Percentiles rank a stretch among this genome's conserved stretches.
Conservation (phyloP, 2,888 invertebrate genomes). For the Amiota minor region DNA sequence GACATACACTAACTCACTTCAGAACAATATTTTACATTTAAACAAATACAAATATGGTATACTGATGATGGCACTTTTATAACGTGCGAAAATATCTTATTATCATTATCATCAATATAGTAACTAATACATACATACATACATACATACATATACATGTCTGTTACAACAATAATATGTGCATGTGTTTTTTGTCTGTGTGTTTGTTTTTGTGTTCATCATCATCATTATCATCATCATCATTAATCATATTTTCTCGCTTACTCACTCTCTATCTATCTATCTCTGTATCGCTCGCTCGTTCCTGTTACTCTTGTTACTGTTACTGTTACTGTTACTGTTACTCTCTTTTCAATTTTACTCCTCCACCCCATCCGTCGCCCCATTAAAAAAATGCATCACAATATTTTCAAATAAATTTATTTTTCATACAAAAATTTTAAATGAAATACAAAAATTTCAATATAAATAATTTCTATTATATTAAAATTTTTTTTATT, state of each 20-base stretch:
- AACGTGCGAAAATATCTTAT: constrained; percentile 13
- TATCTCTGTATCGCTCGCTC: constrained; percentile 6
- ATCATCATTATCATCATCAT: too few species aligned
- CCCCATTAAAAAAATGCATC: constrained; percentile 2
- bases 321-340: too few species aligned
- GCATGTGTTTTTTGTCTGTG: constrained; percentile 19
- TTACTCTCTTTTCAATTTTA: too few species aligned
- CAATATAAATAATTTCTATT: background rate
- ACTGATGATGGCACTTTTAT: background rate
- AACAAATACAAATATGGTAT: too few species aligned
- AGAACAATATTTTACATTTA: too few species aligned
- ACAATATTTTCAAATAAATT: constrained; percentile 26
- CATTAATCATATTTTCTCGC: constrained; percentile 27
- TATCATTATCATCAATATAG: constrained; percentile 7
- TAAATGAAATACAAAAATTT: constrained; percentile 35
- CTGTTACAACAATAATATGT: constrained; percentile 27
- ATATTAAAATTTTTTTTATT: constrained; percentile 1
- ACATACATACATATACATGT: constrained; percentile 24
- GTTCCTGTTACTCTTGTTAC: background rate
- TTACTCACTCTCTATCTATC: constrained; percentile 23
- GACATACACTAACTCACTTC: constrained; percentile 21
- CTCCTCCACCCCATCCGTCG: too few species aligned
- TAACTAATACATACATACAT: constrained; percentile 29
- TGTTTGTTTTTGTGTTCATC: background rate
- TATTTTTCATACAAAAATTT: constrained; percentile 34